Conservation (phyloP, 2,888 invertebrate genomes). For the Lacanobia oleracea region DNA sequence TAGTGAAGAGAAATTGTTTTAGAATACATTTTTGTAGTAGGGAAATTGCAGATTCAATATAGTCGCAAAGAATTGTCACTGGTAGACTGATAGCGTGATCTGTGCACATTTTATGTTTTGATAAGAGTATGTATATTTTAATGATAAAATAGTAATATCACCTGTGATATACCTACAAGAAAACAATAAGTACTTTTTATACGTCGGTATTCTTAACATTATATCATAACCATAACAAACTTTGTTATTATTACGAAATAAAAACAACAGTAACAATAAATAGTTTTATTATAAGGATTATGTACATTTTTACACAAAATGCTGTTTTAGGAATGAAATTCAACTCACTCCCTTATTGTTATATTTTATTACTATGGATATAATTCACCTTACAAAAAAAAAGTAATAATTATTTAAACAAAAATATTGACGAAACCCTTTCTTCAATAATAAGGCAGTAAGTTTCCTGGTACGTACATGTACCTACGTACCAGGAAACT, state of each 20-base stretch:
- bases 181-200: conserved; percentile 31
- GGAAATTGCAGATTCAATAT: background rate
- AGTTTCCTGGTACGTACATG: conserved; percentile 8
- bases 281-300: conserved; percentile 60
- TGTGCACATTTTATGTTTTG: conserved; percentile 12
- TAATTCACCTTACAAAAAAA: conserved; percentile 12
- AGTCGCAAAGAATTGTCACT: background rate
- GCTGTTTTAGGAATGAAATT: conserved; percentile 41
- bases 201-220: background rate
- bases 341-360: background rate
- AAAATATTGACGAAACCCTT: background rate
- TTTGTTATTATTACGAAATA: conserved; percentile 44
- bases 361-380: background rate
- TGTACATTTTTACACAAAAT: conserved; percentile 57
- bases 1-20: conserved; percentile 9
- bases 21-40: background rate
- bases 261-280: conserved; percentile 58
- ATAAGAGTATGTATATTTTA: conserved; percentile 2
- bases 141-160: conserved; percentile 30
- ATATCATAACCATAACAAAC: conserved; percentile 10
- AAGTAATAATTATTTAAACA: conserved; percentile 15
- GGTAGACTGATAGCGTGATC: background rate
- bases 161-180: conserved; percentile 60
- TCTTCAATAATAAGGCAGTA: conserved; percentile 10
- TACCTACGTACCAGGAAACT: background rate